phyloP scores from a whole-genome alignment of 2,888 invertebrate genomes.

The Eilema caniola region DNA sequence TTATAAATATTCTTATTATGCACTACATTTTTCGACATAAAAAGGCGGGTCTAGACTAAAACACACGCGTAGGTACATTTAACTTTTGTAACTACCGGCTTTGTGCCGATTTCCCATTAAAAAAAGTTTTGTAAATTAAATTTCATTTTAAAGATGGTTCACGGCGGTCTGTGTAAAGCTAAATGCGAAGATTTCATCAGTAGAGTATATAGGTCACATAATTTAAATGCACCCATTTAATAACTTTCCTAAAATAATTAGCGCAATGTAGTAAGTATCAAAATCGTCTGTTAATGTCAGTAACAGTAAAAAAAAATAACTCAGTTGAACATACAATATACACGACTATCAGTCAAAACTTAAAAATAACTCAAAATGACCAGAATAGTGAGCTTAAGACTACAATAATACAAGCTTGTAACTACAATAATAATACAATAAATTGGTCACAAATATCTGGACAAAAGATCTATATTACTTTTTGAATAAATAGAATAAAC shows the following conservation, averaged over 20 bases:
- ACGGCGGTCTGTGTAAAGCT: not conserved
- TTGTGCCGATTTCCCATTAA: no score
- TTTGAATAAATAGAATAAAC: no score
- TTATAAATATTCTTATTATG: not conserved
- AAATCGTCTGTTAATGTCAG: not conserved
- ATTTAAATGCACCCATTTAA: not conserved
- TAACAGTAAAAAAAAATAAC: not conserved
- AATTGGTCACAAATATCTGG: not conserved
- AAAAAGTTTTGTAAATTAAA: no score
- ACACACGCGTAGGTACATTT: not conserved
- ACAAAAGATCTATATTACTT: not conserved
- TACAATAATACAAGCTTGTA: not conserved
- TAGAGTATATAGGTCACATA: not conserved
- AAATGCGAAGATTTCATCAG: not conserved
- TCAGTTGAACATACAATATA: not conserved
- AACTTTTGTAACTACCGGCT: not conserved
- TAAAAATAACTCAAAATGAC: constrained; percentile 37
- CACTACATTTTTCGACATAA: not conserved
- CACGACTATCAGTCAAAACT: constrained; percentile 27
- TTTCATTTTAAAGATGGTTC: not conserved
- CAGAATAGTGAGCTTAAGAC: constrained; percentile 50
- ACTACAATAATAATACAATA: constrained; percentile 5
- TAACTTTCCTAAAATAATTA: not conserved
- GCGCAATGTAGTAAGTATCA: no score
- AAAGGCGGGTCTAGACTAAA: constrained; percentile 4